Percentiles rank a stretch among this genome's conserved stretches.
phyloP scores from a whole-genome alignment of 2,797 vertebrate genomes.

The Acrossocheilus fasciatus region DNA sequence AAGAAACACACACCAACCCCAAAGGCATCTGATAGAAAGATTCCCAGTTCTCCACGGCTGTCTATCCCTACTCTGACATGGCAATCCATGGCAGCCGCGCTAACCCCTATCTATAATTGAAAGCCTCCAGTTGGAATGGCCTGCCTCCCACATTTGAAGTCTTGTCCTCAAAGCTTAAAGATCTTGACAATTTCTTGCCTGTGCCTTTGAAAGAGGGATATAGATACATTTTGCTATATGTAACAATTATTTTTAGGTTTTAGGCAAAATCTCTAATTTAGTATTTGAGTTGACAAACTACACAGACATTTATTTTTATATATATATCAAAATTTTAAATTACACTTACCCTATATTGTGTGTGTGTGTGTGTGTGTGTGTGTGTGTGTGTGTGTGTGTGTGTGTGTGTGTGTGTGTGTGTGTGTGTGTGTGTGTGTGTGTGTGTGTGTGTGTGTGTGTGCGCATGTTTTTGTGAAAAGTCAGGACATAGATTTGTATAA shows the following conservation, averaged over 20 bases:
- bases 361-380: too few species aligned
- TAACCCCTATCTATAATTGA: constrained; percentile 99
- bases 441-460: background rate
- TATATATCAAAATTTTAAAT: background rate
- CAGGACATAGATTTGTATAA: too few species aligned
- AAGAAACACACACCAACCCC: constrained; percentile 60
- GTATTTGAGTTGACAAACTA: constrained; percentile 10
- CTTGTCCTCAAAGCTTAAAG: constrained; percentile 95
- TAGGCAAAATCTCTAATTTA: constrained; percentile 1
- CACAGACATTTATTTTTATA: background rate
- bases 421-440: background rate
- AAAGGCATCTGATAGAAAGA: constrained; percentile 94
- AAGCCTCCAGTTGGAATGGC: constrained; percentile 97
- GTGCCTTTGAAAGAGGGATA: constrained; percentile 75
- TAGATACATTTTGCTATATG: constrained; percentile 55
- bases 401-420: background rate
- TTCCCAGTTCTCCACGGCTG: constrained; percentile 95
- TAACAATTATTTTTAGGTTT: constrained; percentile 37
- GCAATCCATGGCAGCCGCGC: constrained; percentile 88
- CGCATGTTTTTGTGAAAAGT: background rate
- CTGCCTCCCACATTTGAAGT: constrained; percentile 94
- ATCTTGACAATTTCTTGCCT: constrained; percentile 96
- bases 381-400: background rate
- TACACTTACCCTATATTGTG: background rate
- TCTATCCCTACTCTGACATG: constrained; percentile 95